These are phyloP conservation scores for Yponomeuta plumbellus DNA, from an alignment of 2,888 invertebrate species.

Conservation along the genomic window DNA sequence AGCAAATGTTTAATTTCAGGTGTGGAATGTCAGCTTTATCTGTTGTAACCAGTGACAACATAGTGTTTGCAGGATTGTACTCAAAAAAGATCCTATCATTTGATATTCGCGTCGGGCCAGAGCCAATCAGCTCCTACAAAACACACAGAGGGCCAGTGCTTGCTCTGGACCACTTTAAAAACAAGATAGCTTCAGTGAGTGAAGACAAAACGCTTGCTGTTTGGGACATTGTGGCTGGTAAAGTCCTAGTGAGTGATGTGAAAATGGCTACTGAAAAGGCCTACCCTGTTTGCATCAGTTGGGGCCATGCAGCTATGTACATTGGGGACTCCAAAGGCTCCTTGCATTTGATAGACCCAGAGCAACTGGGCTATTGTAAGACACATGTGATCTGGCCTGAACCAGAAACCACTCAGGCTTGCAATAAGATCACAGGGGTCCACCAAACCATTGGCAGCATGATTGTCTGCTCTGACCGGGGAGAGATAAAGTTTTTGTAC, in stretches of 20 bases:
- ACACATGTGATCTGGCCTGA: conserved; percentile 59
- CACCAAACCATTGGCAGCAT: conserved; percentile 56
- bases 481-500: conserved; percentile 65
- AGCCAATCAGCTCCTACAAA: conserved; percentile 58
- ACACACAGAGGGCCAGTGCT: conserved; percentile 74
- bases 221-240: conserved; percentile 73
- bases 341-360: conserved; percentile 60
- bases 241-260: conserved; percentile 51
- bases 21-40: conserved; percentile 74
- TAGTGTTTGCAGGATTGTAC: conserved; percentile 73
- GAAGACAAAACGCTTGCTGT: conserved; percentile 76
- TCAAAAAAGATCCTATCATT: conserved; percentile 73
- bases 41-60: conserved; percentile 58
- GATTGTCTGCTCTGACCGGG: conserved; percentile 64
- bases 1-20: conserved; percentile 36
- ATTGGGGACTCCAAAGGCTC: conserved; percentile 66
- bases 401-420: conserved; percentile 46
- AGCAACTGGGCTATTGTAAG: conserved; percentile 42
- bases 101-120: conserved; percentile 62
- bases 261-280: conserved; percentile 56
- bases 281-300: conserved; percentile 61
- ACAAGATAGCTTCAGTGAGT: conserved; percentile 75
- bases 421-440: conserved; percentile 61
- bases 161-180: conserved; percentile 48
- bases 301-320: conserved; percentile 57